phyloP scores from a whole-genome alignment of 2,797 vertebrate species.

The Lithobates pipiens region DNA sequence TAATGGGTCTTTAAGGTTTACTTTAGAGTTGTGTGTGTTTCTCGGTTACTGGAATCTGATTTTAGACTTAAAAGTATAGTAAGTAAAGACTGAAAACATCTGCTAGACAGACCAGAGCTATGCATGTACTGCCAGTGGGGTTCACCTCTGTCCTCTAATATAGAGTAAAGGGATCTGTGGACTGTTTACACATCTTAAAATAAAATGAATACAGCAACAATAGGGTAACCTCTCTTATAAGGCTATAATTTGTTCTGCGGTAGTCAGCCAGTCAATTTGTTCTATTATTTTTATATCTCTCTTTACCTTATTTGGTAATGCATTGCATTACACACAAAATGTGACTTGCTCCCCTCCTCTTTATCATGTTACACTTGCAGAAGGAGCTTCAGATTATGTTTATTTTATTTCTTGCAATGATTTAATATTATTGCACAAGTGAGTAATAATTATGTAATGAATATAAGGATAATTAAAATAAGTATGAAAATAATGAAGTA shows the following conservation, averaged over 20 bases:
- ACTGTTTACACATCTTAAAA: background rate
- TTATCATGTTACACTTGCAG: conserved; percentile 15
- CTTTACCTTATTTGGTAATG: conserved; percentile 31
- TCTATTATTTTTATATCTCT: conserved; percentile 14
- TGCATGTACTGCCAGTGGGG: background rate
- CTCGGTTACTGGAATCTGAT: no score
- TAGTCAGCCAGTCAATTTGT: conserved; percentile 16
- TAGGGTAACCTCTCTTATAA: background rate
- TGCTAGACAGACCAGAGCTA: background rate
- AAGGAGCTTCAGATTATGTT: background rate
- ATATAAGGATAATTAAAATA: no score
- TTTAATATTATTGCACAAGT: background rate
- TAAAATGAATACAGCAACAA: background rate
- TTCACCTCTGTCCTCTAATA: background rate
- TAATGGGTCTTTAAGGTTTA: background rate
- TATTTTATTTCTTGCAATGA: background rate
- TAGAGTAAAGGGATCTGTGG: background rate
- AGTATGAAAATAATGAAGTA: no score
- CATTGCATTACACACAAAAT: background rate
- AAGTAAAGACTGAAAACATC: background rate
- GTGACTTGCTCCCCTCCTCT: background rate
- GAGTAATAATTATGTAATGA: no score
- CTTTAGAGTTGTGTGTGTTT: no score
- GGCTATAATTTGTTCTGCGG: background rate
- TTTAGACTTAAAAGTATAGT: no score